Evolutionary conservation across 2,113 vertebrate species (phyloP).

Genomic region (Laticauda colubrina): DNA sequence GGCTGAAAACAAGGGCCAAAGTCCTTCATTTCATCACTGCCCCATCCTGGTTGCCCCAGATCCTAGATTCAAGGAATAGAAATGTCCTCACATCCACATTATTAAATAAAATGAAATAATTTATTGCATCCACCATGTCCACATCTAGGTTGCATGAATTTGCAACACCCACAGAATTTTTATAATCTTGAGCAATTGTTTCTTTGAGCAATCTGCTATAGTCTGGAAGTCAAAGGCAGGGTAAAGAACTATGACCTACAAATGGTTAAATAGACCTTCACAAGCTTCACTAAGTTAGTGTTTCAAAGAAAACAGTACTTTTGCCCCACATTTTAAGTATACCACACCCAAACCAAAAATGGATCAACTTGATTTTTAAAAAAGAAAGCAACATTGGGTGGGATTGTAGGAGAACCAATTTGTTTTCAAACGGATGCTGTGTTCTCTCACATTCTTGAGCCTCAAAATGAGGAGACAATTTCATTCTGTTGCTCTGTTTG

Average conservation of each 20-base stretch:
- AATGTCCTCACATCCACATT: neutral
- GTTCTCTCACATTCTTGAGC: neutral
- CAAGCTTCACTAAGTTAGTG: neutral
- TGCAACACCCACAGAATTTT: neutral
- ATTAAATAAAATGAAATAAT: neutral
- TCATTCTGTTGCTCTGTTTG: neutral
- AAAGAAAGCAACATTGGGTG: neutral
- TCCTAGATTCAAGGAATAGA: neutral
- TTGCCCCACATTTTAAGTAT: neutral
- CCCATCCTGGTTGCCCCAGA: neutral
- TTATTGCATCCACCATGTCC: neutral
- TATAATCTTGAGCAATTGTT: neutral
- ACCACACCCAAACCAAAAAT: neutral
- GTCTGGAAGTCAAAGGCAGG: neutral
- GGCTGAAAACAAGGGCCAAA: neutral
- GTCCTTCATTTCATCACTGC: neutral
- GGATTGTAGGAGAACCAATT: neutral
- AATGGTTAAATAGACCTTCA: neutral
- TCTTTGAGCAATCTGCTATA: neutral
- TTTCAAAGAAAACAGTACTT: neutral
- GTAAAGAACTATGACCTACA: neutral
- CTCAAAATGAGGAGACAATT: neutral
- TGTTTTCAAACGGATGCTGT: neutral
- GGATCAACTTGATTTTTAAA: neutral
- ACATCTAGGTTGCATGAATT: neutral